Percentiles rank a stretch among this genome's conserved stretches.
phyloP scores from a whole-genome alignment of 2,113 vertebrate species.

The Myiopsitta monachus region DNA sequence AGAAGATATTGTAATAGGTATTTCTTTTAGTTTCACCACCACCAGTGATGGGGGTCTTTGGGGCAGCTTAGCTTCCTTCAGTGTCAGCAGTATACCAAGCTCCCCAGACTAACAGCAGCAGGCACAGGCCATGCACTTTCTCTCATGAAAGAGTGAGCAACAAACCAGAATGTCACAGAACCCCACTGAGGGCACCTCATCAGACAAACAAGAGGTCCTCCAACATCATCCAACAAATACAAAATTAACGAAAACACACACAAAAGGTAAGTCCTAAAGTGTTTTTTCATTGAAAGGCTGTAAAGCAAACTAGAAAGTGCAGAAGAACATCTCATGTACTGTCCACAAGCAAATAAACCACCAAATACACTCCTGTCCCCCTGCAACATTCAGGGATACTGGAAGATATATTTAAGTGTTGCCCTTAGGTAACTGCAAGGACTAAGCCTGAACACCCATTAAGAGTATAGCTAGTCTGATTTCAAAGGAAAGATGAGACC shows the following conservation, averaged over 20 bases:
- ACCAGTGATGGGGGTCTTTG: accelerated
- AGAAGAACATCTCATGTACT: neutral
- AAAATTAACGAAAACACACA: neutral
- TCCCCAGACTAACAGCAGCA: no score
- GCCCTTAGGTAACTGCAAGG: neutral
- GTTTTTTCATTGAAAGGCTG: neutral
- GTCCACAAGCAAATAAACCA: neutral
- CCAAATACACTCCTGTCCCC: neutral
- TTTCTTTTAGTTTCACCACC: neutral
- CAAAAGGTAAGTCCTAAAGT: neutral
- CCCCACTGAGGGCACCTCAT: neutral
- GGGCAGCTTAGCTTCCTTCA: neutral
- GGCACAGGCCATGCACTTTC: neutral
- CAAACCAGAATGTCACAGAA: neutral
- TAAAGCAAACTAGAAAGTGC: neutral
- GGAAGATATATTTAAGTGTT: neutral
- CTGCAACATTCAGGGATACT: neutral
- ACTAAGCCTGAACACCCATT: neutral
- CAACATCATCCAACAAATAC: neutral
- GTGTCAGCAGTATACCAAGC: neutral
- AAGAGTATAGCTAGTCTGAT: neutral
- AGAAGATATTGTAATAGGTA: neutral
- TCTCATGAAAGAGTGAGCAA: neutral
- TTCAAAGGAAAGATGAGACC: neutral
- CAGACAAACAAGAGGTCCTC: neutral